Conservation (phyloP, 2,888 invertebrate genomes). For the Branchipolynoe longqiensis region DNA sequence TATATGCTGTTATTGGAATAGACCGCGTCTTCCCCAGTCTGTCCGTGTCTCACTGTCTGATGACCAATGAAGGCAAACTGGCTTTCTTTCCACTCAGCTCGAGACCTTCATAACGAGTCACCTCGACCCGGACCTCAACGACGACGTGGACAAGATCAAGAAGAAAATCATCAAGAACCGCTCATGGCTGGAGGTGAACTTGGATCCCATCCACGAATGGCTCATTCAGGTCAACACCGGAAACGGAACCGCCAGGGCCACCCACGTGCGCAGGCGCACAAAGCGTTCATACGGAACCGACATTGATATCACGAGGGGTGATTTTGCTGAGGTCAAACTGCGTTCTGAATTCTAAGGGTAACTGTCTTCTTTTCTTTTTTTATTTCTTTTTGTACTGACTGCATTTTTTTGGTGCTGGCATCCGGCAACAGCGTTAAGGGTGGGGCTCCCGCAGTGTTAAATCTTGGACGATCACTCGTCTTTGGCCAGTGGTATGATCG, state of each 20-base stretch:
- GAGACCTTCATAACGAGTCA: not conserved
- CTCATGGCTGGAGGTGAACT: slow-evolving; percentile 25
- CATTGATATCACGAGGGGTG: not conserved
- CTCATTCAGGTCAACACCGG: not conserved
- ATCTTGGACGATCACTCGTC: too few species aligned
- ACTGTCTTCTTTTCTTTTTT: not conserved
- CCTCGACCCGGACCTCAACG: not conserved
- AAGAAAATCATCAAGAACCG: slow-evolving; percentile 5
- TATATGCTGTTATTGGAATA: too few species aligned
- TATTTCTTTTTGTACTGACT: not conserved
- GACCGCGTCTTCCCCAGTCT: too few species aligned
- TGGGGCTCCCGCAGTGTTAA: too few species aligned
- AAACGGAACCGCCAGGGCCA: not conserved
- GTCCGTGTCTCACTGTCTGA: too few species aligned
- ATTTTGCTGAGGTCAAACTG: not conserved
- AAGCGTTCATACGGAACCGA: not conserved
- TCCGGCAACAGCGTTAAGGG: not conserved
- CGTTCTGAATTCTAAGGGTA: not conserved
- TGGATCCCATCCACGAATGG: not conserved
- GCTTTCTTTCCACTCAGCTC: not conserved
- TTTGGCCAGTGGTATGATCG: too few species aligned
- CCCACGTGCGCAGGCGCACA: too few species aligned
- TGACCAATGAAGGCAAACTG: too few species aligned
- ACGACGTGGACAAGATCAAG: not conserved
- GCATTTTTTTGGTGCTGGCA: not conserved